Evolutionary conservation across 2,888 invertebrate genomes (phyloP).

Genomic region (Leucoma salicis): DNA sequence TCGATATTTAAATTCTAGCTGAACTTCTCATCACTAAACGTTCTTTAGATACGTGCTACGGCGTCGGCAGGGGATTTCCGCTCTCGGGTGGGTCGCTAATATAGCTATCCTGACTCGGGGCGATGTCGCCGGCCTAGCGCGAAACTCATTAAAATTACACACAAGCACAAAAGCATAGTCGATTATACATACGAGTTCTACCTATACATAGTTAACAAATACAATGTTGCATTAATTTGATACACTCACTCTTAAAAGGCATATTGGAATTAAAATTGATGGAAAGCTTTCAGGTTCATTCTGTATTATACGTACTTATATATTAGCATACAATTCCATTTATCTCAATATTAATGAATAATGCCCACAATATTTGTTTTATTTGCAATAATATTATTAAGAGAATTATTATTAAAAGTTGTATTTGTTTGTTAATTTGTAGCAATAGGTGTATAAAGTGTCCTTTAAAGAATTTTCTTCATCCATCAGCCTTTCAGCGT

Average conservation of each 20-base stretch:
- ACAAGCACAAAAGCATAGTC: conserved; percentile 54
- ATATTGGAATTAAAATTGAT: background rate
- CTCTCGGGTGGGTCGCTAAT: conserved; percentile 61
- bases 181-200: conserved; percentile 9
- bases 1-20: conserved; percentile 21
- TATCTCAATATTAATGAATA: too few relatives aligned
- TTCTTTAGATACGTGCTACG: conserved; percentile 52
- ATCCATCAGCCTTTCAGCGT: too few relatives aligned
- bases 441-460: too few relatives aligned
- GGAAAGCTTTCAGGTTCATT: background rate
- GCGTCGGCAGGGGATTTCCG: conserved; percentile 56
- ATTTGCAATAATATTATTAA: too few relatives aligned
- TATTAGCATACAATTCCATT: too few relatives aligned
- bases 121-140: conserved; percentile 60
- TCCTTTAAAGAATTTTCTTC: too few relatives aligned
- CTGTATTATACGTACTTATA: too few relatives aligned
- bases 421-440: too few relatives aligned
- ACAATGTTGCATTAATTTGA: conserved; percentile 33
- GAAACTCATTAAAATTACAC: conserved; percentile 80
- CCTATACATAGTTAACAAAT: conserved; percentile 13
- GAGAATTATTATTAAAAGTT: too few relatives aligned
- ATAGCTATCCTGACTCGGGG: conserved; percentile 62
- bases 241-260: conserved; percentile 26
- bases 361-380: too few relatives aligned
- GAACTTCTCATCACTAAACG: conserved; percentile 37